Evolutionary conservation across 2,113 vertebrate species (phyloP).

Genomic region (Excalfactoria chinensis): DNA sequence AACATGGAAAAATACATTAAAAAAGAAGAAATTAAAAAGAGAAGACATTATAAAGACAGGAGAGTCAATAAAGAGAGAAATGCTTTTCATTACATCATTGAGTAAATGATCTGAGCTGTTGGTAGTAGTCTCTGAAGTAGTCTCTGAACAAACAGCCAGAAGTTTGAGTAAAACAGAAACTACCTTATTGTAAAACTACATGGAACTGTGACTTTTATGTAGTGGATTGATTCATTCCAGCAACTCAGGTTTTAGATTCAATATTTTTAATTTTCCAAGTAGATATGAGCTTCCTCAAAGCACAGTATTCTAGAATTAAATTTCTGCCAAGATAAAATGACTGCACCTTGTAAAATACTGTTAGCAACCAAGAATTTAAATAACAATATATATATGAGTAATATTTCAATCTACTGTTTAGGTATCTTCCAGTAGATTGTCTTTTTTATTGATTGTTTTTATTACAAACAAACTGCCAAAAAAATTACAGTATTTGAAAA

Average conservation of each 20-base stretch:
- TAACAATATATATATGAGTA: neutral
- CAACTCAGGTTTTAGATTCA: neutral
- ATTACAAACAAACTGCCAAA: neutral
- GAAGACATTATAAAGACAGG: neutral
- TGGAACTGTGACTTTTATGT: neutral
- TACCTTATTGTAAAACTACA: neutral
- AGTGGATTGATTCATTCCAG: neutral
- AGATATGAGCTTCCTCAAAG: neutral
- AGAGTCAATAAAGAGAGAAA: neutral
- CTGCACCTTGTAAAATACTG: neutral
- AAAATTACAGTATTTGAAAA: neutral
- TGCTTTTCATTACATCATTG: neutral
- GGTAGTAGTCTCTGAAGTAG: neutral
- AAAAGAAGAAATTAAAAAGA: neutral
- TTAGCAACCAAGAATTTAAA: neutral
- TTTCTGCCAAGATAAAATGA: neutral
- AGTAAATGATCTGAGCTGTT: neutral
- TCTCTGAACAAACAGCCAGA: neutral
- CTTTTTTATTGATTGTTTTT: neutral
- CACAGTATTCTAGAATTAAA: neutral
- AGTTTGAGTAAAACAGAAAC: neutral
- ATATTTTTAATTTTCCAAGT: neutral
- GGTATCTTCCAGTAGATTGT: neutral
- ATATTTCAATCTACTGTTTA: neutral
- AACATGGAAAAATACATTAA: fast-evolving